Conservation (phyloP, 2,113 vertebrate genomes). For the Choloepus hoffmanni region DNA sequence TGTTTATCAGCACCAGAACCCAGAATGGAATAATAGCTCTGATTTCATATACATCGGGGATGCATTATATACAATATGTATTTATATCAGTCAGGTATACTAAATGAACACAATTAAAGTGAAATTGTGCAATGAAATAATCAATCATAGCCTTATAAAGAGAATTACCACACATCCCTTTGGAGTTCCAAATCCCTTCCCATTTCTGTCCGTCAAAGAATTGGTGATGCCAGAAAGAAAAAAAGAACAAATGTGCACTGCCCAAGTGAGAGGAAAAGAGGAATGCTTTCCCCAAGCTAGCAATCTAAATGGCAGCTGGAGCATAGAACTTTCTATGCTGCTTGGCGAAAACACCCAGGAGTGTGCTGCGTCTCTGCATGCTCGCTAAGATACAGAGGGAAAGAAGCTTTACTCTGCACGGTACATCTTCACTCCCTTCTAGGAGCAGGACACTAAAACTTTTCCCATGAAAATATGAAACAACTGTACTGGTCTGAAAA, state of each 20-base stretch:
- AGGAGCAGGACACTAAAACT: background rate
- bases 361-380: background rate
- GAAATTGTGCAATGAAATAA: constrained; percentile 69
- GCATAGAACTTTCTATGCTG: background rate
- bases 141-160: constrained; percentile 55
- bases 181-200: constrained; percentile 38
- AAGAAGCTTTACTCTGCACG: background rate
- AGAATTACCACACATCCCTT: constrained; percentile 42
- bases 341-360: background rate
- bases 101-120: constrained; percentile 70
- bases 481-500: background rate
- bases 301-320: background rate
- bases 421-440: background rate
- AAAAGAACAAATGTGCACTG: background rate
- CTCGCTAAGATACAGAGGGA: background rate
- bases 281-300: background rate
- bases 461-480: constrained; percentile 25
- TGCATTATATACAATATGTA: constrained; percentile 38
- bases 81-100: constrained; percentile 68
- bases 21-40: constrained; percentile 60
- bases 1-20: constrained; percentile 49
- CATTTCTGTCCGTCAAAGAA: constrained; percentile 43
- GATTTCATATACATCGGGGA: constrained; percentile 62
- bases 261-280: background rate
- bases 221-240: background rate